phyloP scores from a whole-genome alignment of 2,113 vertebrate genomes.

The Neoarius graeffei region DNA sequence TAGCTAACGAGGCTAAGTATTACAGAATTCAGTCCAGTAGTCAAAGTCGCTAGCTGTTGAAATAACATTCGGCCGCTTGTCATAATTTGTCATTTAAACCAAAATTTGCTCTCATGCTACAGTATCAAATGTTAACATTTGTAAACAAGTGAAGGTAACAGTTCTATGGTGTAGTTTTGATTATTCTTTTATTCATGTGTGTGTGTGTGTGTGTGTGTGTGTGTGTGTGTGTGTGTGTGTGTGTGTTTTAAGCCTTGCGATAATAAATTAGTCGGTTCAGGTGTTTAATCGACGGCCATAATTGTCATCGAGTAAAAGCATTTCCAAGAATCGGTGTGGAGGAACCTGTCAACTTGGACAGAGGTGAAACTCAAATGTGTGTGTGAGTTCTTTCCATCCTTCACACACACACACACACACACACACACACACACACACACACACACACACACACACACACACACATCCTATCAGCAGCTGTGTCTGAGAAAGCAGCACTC shows the following conservation, averaged over 20 bases:
- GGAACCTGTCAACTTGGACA: constrained; percentile 18
- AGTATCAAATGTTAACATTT: not conserved
- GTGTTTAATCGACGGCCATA: too few species aligned
- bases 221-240: not conserved
- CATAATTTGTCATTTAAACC: not conserved
- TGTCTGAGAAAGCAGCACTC: constrained; percentile 71
- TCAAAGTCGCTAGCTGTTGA: not conserved
- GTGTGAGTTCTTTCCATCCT: constrained; percentile 46
- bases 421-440: constrained; percentile 29
- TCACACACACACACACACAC: constrained; percentile 3
- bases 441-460: constrained; percentile 14
- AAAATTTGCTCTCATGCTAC: not conserved
- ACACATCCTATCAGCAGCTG: constrained; percentile 68
- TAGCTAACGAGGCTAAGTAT: not conserved
- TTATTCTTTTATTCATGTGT: not conserved
- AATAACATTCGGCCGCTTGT: not conserved
- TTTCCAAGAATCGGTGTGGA: not conserved
- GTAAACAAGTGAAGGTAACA: not conserved
- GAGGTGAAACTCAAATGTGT: constrained; percentile 63
- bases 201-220: not conserved
- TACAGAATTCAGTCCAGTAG: not conserved
- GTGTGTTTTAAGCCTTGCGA: not conserved
- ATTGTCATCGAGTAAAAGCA: too few species aligned
- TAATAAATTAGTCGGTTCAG: not conserved
- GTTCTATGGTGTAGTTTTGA: not conserved